Percentiles rank a stretch among this genome's conserved stretches.
These are phyloP conservation scores for Callitettix versicolor DNA, from an alignment of 1,140 invertebrate genomes.

Conservation along the genomic window DNA sequence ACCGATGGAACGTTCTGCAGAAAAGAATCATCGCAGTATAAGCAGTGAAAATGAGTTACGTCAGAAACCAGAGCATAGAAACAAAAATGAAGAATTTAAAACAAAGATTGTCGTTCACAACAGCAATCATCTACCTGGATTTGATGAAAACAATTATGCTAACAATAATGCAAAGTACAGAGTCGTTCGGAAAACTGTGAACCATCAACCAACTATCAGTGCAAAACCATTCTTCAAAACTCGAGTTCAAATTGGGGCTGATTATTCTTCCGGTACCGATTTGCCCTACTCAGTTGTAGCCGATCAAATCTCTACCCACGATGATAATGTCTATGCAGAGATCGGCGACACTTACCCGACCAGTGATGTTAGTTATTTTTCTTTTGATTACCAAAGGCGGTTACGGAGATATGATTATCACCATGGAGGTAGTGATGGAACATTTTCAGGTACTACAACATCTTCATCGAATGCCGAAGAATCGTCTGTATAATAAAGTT, in stretches of 20 bases:
- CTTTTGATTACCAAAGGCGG: constrained; percentile 9
- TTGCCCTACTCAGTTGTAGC: constrained; percentile 14
- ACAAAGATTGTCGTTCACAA: constrained; percentile 9
- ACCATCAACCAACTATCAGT: not conserved
- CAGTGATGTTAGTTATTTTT: constrained; percentile 10
- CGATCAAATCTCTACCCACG: constrained; percentile 10
- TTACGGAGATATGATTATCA: constrained; percentile 8
- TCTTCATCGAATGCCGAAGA: constrained; percentile 15
- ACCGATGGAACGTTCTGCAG: not conserved
- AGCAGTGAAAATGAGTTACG: not conserved
- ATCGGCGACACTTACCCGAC: constrained; percentile 16
- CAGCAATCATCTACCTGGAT: not conserved
- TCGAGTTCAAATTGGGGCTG: constrained; percentile 14
- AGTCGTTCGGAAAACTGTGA: constrained; percentile 16
- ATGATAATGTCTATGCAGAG: constrained; percentile 16
- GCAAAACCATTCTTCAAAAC: constrained; percentile 19
- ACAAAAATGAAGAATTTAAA: constrained; percentile 8
- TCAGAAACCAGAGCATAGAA: not conserved
- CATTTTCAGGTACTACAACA: constrained; percentile 15
- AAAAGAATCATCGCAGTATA: not conserved
- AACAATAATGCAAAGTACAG: constrained; percentile 13
- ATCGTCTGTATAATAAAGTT: constrained; percentile 6
- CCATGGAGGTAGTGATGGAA: constrained; percentile 14
- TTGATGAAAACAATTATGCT: constrained; percentile 3
- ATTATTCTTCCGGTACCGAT: constrained; percentile 11